Evolutionary conservation across 92 coral and sea anemone species (phyloP), one percentile per base, ranked within the genome.

Genomic region (Epizoanthus ramosus): DNA sequence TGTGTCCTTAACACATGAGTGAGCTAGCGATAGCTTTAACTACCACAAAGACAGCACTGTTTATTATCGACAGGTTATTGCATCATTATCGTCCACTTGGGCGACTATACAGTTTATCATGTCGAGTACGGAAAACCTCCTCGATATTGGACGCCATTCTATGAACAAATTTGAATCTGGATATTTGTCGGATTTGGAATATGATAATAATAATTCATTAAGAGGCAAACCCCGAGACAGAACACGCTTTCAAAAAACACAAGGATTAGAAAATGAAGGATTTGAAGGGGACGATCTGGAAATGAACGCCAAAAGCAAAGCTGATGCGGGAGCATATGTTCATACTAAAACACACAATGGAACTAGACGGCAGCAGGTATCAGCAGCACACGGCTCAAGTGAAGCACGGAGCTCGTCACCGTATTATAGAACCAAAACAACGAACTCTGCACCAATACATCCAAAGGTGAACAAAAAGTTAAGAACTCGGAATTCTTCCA

Each of bases 41-140:
- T 16, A 68, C 4, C 73, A 58, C 22, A 73, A 23, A 21, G 57
- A 45, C 28, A 24, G 54, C 0, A 0, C 63, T 5, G 47, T 63
- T n/a, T 52, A 63, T 31, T 33, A 7, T 17, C 43, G 7, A 73
- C 16, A 50, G 39, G 39, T 47, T 39, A 14, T 22, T 39, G 23
- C 76, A 14, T 31, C 28, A 74, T 56, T 31, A 28, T 12, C 54
- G 8, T 47, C 35, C 59, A 73, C 53, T 19, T 14, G 59, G 33
- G 37, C 12, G 31, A 52, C 15, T 24, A 52, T 23, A 25, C 41
- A 25, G 61, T 12, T 25, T 28, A 74, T n/a, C 60, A 87, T 87
- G 91, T 33, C 91, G 12, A 83, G 87, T 52, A 87, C 91, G 9
- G 81, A 87, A 56, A 83, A 87, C 68, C 91, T 87, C 14, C 19